These are phyloP conservation scores for Apocheima hispidaria DNA, from an alignment of 2,888 invertebrate species.

Conservation along the genomic window DNA sequence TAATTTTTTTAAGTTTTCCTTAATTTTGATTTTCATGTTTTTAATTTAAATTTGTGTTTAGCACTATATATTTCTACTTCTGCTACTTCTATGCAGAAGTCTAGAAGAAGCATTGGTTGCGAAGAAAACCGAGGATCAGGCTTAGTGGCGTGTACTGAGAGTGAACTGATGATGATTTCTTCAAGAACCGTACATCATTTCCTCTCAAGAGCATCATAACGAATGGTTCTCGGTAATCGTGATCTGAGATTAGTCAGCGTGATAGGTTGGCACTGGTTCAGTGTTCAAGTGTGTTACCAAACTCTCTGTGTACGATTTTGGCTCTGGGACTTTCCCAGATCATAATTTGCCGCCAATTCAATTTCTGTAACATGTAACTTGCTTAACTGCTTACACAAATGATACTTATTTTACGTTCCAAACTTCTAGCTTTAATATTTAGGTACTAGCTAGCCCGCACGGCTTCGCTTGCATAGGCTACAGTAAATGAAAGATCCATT, in stretches of 20 bases:
- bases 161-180: not conserved
- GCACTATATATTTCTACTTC: not conserved
- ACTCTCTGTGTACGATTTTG: conserved; percentile 11
- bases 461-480: too few species aligned
- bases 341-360: not conserved
- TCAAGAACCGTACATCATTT: not conserved
- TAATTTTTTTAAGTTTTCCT: not conserved
- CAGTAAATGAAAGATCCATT: too few species aligned
- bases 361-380: too few species aligned
- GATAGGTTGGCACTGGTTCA: conserved; percentile 31
- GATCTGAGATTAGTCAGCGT: conserved; percentile 16
- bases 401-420: too few species aligned
- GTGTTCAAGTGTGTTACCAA: conserved; percentile 25
- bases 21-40: not conserved
- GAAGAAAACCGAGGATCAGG: not conserved
- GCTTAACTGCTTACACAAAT: too few species aligned
- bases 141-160: not conserved
- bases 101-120: too few species aligned
- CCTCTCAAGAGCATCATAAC: conserved; percentile 24
- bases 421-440: too few species aligned
- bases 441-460: too few species aligned
- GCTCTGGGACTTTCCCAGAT: conserved; percentile 20
- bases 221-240: conserved; percentile 22
- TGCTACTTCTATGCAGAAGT: not conserved
- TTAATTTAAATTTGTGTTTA: not conserved